Base-by-base conservation (phyloP, 1,140 invertebrate genomes). In the Drosophila parvula region DNA sequence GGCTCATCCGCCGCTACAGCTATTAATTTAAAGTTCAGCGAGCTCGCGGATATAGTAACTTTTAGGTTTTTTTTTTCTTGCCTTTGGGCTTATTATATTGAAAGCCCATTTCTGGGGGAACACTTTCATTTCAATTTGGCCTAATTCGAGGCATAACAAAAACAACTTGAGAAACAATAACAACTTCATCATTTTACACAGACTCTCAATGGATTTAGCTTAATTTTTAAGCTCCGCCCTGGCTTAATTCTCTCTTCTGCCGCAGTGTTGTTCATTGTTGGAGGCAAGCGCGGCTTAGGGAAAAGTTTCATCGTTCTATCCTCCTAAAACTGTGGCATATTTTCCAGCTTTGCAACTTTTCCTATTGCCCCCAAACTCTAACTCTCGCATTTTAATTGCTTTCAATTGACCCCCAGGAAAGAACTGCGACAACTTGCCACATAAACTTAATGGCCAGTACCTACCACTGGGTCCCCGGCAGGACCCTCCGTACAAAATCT, bases 371-470 rank as follows among this genome's bases (percentile, higher is more conserved):
- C 10, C 14, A 70, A 64, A 64, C 62, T 64, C 53, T 7, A 10
- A 27, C 51, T 55, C 61, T 64, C 28, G 57, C 30, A 30, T 78
- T 78, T 81, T 78, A 85, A 85, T 85, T 86, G 78, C 81, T 81
- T 86, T 74, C 71, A 85, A 86, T 85, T 85, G 81, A 86, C 81
- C 81, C 81, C 65, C 47, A 53, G 65, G 47, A 63, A 75, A 82
- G 60, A 64, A 56, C 40, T 74, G 56, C 51, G 38, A 11, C 75
- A 84, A 85, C 78, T 84, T 84, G 60, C 36, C 55, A 62, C 78
- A 84, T 81, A 85, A 86, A 85, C 59, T 51, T 74, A 53, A 81
- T 65, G 74, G 59, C 56, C 56, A 28, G 51, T 30, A 45, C 48
- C 40, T 53, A 48, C 47, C 27, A 51, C 48, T 41, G 16, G 16